Evolutionary conservation across 2,113 vertebrate species (phyloP), one percentile per base, ranked within the genome.

Genomic region (Corythornis madagascariensis): DNA sequence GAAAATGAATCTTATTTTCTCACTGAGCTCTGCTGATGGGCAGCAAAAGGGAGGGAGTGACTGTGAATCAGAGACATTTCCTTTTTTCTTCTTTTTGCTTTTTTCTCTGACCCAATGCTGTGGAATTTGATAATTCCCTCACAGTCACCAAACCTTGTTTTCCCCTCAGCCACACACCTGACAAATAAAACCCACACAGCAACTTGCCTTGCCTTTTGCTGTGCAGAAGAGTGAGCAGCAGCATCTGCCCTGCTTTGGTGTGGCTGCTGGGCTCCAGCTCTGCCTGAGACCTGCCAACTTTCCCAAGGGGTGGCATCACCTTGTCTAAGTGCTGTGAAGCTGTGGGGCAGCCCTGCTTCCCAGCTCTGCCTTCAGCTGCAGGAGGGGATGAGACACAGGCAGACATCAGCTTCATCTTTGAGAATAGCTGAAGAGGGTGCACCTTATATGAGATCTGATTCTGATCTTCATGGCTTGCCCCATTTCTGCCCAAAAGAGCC

Each of bases 101-200:
- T 1, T 63, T 26, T 6, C n/a, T 31, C 7, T 19, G 12, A 50
- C 25, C 29, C 16, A 50, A 11, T 25, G 18, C 31, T 77, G 20
- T 33, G 22, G 42, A 77, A 86, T 86, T 63, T 50, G 3, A 2
- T 81, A 66, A 80, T 79, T 88, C 42, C 16, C 14, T 80, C 2
- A 0, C 50, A 80, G 38, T 7, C 1, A 0, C 5, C 40, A 43
- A 25, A 33, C 9, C 0, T 16, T 61, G 38, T 72, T 60, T 59
- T 7, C 11, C 20, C 24, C 43, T 78, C 43, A 60, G 53, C 33
- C 33, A 67, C 26, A 29, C 7, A 45, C 22, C 18, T 60, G 19
- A 17, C 14, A 25, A 38, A 16, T 50, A 19, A 83, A 90, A 57
- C 35, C 25, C 52, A 7, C 22, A 11, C 38, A 5, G 25, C 17